Evolutionary conservation across 2,113 vertebrate genomes (phyloP), one percentile per base, ranked within the genome.

Genomic region (Centropristis striata): DNA sequence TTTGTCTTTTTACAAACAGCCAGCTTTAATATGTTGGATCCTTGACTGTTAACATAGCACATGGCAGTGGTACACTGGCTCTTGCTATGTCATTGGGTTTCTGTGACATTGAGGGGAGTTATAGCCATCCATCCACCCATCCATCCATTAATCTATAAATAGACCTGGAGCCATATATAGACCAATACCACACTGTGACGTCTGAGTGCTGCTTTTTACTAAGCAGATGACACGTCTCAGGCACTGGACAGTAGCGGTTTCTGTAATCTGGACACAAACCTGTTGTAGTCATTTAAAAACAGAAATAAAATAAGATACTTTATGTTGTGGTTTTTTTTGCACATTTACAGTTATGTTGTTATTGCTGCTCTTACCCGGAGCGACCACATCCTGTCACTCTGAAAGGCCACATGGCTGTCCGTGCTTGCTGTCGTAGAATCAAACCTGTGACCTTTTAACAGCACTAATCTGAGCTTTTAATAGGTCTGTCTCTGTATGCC

Each of bases 121-220:
- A 67, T 88, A 84, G 67, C 46, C 79, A 72, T 68, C 64, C 75
- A 78, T 82, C 46, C 79, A 72, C 64, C 64, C 75, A 78, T 82
- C 70, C 77, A 71, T 77, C 54, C 80, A 71, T 63, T 71, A 37
- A 50, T 53, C 90, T 93, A 91, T 84, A 93, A 90, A 93, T 91
- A 93, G 83, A 82, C 21, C 66, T 21, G 74, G 51, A 88, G 85
- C 83, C 80, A 89, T 91, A 89, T 90, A 76, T 92, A 92, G 86
- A 78, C 73, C 78, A 27, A 74, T 68, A 55, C 60, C 84, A 88
- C 88, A 28, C 37, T 73, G 73, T 87, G 83, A 80, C 15, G 71
- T 54, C 39, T 28, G 39, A 21, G 46, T 42, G 36, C 11, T 60
- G 78, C 37, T 50, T 68, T 55, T 75, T 67, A 55, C 61, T 63